Conservation (phyloP, 2,113 vertebrate species). For the Trichechus manatus region DNA sequence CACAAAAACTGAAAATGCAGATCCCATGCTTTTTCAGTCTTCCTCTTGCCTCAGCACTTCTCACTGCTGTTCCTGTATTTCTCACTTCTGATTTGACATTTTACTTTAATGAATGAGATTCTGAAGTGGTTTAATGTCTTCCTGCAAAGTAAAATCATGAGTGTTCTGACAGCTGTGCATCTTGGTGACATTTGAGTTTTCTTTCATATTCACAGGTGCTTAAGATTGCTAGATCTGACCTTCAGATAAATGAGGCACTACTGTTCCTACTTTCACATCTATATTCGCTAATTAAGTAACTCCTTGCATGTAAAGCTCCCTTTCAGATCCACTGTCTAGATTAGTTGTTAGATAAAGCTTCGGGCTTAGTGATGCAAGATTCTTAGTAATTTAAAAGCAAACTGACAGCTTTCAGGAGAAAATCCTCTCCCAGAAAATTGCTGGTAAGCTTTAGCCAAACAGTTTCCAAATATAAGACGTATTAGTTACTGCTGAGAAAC, state of each 20-base stretch:
- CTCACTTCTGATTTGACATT: slow-evolving; percentile 1
- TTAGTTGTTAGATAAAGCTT: not conserved
- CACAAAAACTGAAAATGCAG: not conserved
- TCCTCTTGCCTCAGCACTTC: not conserved
- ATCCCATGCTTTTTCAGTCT: not conserved
- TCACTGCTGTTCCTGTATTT: not conserved
- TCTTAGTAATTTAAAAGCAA: slow-evolving; percentile 14
- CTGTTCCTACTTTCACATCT: not conserved
- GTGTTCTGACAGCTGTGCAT: not conserved
- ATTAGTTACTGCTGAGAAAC: not conserved
- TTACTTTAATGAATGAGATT: not conserved
- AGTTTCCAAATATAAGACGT: not conserved
- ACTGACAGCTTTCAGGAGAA: slow-evolving; percentile 22
- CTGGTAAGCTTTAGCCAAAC: not conserved
- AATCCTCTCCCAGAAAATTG: not conserved
- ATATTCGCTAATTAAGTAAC: not conserved
- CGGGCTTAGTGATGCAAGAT: not conserved
- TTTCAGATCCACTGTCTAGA: not conserved
- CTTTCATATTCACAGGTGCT: not conserved
- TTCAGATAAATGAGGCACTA: not conserved
- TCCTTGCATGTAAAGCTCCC: not conserved
- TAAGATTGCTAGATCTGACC: not conserved
- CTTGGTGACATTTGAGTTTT: not conserved
- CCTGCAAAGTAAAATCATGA: not conserved
- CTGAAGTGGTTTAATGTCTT: not conserved